These are phyloP conservation scores for Epirrhoe tristata DNA, from an alignment of 2,888 invertebrate genomes.

Conservation along the genomic window DNA sequence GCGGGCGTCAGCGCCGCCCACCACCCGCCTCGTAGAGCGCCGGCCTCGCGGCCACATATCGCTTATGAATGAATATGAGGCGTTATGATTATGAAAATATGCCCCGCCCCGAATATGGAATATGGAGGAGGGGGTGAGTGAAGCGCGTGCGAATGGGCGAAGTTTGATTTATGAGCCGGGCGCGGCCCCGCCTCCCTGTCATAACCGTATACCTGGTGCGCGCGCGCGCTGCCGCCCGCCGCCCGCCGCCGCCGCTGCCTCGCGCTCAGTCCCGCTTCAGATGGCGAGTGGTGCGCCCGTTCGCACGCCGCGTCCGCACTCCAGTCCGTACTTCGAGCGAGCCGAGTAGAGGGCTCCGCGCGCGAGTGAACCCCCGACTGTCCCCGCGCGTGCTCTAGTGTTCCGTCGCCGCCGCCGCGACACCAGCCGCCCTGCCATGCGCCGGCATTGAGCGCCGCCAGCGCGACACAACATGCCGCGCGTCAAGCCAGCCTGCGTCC, in stretches of 20 bases:
- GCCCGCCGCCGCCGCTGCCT: slow-evolving; percentile 74
- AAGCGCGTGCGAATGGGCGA: slow-evolving; percentile 87
- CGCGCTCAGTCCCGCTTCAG: slow-evolving; percentile 84
- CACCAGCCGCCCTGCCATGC: slow-evolving; percentile 76
- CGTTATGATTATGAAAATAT: slow-evolving; percentile 86
- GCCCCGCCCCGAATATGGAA: slow-evolving; percentile 86
- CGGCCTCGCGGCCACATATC: slow-evolving; percentile 70
- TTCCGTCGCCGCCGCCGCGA: slow-evolving; percentile 48
- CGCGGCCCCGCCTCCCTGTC: slow-evolving; percentile 88
- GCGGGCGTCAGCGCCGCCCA: slow-evolving; percentile 79
- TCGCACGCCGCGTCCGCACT: slow-evolving; percentile 65
- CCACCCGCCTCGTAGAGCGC: slow-evolving; percentile 62
- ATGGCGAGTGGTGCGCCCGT: slow-evolving; percentile 83
- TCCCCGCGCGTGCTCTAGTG: slow-evolving; percentile 35
- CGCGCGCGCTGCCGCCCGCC: slow-evolving; percentile 82
- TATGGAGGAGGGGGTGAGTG: slow-evolving; percentile 87
- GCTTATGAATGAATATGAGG: slow-evolving; percentile 86
- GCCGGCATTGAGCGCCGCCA: slow-evolving; percentile 74
- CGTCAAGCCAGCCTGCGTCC: slow-evolving; percentile 84
- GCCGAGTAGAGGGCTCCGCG: slow-evolving; percentile 65
- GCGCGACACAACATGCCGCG: slow-evolving; percentile 79
- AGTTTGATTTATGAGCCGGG: slow-evolving; percentile 89
- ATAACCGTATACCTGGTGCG: slow-evolving; percentile 88
- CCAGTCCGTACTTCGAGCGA: slow-evolving; percentile 64
- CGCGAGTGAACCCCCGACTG: slow-evolving; percentile 60